phyloP scores from a whole-genome alignment of 2,888 invertebrate species.

The Drosophila phalerata region DNA sequence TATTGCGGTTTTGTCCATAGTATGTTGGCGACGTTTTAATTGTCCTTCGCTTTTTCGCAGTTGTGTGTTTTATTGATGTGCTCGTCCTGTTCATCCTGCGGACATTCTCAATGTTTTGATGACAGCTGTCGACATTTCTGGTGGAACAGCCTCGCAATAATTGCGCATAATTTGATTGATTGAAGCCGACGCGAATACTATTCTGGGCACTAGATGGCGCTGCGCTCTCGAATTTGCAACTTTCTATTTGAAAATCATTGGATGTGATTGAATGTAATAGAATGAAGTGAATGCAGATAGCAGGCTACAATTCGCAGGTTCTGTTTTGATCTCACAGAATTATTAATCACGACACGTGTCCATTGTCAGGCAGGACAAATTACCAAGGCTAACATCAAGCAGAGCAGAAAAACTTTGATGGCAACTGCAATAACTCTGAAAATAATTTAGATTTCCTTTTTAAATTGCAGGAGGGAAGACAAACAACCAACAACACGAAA shows the following conservation, averaged over 20 bases:
- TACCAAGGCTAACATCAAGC: slow-evolving; percentile 59
- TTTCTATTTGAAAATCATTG: neutral
- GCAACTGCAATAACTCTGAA: slow-evolving; percentile 78
- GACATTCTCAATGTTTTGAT: slow-evolving; percentile 39
- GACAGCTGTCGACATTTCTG: slow-evolving; percentile 58
- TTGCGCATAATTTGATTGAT: slow-evolving; percentile 64
- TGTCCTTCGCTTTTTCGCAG: slow-evolving; percentile 24
- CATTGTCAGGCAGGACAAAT: slow-evolving; percentile 71
- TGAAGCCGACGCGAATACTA: neutral
- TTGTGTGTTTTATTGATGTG: slow-evolving; percentile 17
- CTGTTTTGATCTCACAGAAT: slow-evolving; percentile 37
- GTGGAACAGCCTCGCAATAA: slow-evolving; percentile 44
- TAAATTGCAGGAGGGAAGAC: slow-evolving; percentile 32
- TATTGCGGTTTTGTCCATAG: too few relatives aligned
- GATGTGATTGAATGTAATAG: slow-evolving; percentile 22
- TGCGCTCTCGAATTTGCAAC: neutral
- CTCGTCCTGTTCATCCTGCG: slow-evolving; percentile 20
- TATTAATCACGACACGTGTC: slow-evolving; percentile 78
- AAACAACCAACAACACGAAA: slow-evolving; percentile 32
- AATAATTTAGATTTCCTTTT: slow-evolving; percentile 77
- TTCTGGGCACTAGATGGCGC: slow-evolving; percentile 6
- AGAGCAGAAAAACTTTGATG: slow-evolving; percentile 53
- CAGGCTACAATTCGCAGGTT: neutral
- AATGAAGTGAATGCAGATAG: slow-evolving; percentile 16
- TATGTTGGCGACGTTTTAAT: slow-evolving; percentile 31